Percentiles rank a stretch among this genome's conserved stretches.
Conservation (phyloP, 2,113 vertebrate species). For the Pycnonotus jocosus region DNA sequence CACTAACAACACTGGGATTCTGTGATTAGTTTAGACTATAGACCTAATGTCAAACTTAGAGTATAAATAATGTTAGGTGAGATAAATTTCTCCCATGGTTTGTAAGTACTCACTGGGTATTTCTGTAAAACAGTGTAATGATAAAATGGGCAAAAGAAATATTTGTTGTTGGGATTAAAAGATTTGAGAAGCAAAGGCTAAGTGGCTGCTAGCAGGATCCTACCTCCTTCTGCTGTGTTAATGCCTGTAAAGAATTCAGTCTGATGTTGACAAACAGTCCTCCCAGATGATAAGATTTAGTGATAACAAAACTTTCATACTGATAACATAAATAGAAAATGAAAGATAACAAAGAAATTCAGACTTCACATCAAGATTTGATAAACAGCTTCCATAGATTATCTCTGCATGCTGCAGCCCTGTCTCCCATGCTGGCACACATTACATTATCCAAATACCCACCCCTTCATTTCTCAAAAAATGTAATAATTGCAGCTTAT, state of each 20-base stretch:
- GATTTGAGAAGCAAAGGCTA: neutral
- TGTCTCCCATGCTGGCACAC: neutral
- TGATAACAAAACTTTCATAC: neutral
- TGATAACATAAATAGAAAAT: neutral
- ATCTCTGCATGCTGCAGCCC: neutral
- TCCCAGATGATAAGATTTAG: neutral
- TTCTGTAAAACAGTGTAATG: neutral
- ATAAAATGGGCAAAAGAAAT: neutral
- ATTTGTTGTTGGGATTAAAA: neutral
- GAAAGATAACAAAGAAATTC: neutral
- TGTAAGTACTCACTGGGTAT: neutral
- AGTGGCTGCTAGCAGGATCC: neutral
- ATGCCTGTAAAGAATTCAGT: neutral
- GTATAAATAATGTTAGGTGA: neutral
- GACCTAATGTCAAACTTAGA: neutral
- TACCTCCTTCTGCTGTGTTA: neutral
- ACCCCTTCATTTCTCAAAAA: neutral
- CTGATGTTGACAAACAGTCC: neutral
- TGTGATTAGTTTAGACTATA: neutral
- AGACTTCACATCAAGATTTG: neutral
- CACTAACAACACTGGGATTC: neutral
- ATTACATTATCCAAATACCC: neutral
- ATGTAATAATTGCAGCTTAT: slow-evolving; percentile 12
- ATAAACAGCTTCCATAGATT: neutral
- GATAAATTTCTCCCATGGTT: neutral